These are phyloP conservation scores for Antennarius striatus DNA, from an alignment of 2,113 vertebrate species.

Conservation along the genomic window DNA sequence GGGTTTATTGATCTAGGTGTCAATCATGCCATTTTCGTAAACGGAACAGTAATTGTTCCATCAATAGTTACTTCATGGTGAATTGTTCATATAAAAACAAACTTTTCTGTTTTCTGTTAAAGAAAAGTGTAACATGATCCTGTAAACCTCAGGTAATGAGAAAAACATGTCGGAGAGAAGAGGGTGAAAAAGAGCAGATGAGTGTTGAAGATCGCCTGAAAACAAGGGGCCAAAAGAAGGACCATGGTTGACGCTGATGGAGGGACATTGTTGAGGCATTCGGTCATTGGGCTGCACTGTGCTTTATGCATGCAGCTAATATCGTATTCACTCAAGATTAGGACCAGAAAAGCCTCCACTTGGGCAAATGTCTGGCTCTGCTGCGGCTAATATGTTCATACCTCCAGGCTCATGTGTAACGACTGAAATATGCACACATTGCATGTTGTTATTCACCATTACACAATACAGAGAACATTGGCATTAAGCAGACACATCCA, in stretches of 20 bases:
- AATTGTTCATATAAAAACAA: too few relatives aligned
- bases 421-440: too few relatives aligned
- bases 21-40: too few relatives aligned
- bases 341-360: background rate
- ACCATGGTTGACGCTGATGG: background rate
- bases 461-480: too few relatives aligned
- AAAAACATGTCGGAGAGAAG: slow-evolving; percentile 25
- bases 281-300: slow-evolving; percentile 16
- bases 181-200: slow-evolving; percentile 3
- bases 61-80: too few relatives aligned
- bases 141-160: slow-evolving; percentile 14
- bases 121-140: slow-evolving; percentile 26
- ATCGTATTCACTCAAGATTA: background rate
- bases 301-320: slow-evolving; percentile 8
- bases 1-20: too few relatives aligned
- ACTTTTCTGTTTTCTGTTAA: too few relatives aligned
- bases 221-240: background rate
- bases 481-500: too few relatives aligned
- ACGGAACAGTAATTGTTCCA: too few relatives aligned
- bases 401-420: background rate
- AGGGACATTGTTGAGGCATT: slow-evolving; percentile 29
- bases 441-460: too few relatives aligned
- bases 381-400: background rate
- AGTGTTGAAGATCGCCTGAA: slow-evolving; percentile 5
- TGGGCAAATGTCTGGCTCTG: background rate